phyloP scores from a whole-genome alignment of 2,797 vertebrate species.

The Rhynchonycteris naso region DNA sequence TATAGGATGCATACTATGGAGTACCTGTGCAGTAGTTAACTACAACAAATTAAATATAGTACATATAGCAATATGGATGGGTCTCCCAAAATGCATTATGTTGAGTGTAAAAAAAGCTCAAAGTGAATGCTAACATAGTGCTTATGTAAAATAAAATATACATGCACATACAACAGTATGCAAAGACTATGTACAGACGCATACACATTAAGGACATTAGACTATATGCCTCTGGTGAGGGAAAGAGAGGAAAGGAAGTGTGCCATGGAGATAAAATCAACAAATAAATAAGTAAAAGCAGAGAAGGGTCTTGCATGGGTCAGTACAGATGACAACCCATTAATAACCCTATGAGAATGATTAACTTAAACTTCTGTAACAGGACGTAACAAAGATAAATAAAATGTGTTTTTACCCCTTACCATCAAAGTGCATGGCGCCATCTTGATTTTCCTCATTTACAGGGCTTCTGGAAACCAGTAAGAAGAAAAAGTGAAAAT shows the following conservation, averaged over 20 bases:
- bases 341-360: neutral
- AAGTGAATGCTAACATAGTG: neutral
- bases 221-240: neutral
- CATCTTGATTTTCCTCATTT: constrained; percentile 85
- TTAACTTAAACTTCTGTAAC: neutral
- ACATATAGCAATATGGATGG: no score
- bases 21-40: neutral
- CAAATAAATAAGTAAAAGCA: neutral
- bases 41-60: neutral
- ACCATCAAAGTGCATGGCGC: constrained; percentile 80
- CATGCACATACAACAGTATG: neutral
- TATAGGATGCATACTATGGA: neutral
- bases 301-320: neutral
- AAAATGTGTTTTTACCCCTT: constrained; percentile 59
- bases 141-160: neutral
- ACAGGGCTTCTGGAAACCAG: constrained; percentile 79
- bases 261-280: neutral
- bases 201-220: neutral
- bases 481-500: constrained; percentile 69
- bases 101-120: neutral
- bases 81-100: neutral
- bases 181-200: neutral
- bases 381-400: neutral
- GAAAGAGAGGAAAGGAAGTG: neutral
- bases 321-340: neutral